Evolutionary conservation across 1,140 invertebrate genomes (phyloP).

Genomic region (Drosophila miranda): DNA sequence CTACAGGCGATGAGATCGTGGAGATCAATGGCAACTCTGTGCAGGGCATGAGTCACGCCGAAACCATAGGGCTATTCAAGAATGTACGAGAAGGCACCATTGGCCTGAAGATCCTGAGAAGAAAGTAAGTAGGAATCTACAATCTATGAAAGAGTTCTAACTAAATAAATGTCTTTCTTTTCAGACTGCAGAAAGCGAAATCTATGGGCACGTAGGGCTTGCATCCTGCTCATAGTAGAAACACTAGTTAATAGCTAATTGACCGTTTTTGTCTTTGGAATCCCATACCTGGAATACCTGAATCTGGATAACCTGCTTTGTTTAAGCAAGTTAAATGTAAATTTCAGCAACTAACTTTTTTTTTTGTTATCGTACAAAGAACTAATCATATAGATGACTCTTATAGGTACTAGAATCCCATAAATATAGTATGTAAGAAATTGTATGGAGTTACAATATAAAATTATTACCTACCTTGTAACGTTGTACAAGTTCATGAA

Average conservation of each 20-base stretch:
- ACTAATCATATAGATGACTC: slow-evolving; percentile 27
- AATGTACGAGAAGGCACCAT: slow-evolving; percentile 93
- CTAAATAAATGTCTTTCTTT: not conserved
- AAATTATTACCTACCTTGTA: slow-evolving; percentile 55
- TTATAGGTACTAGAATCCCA: slow-evolving; percentile 26
- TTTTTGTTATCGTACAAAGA: slow-evolving; percentile 56
- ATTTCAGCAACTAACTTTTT: slow-evolving; percentile 20
- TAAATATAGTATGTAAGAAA: slow-evolving; percentile 22
- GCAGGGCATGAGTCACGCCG: slow-evolving; percentile 92
- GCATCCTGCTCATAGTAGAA: not conserved
- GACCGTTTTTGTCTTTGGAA: slow-evolving; percentile 6
- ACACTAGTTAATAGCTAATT: not conserved
- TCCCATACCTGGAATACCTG: slow-evolving; percentile 21
- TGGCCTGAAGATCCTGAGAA: slow-evolving; percentile 90
- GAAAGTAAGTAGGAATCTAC: slow-evolving; percentile 83
- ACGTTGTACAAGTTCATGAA: slow-evolving; percentile 49
- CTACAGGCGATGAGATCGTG: slow-evolving; percentile 94
- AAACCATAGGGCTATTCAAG: slow-evolving; percentile 95
- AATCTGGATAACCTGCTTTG: slow-evolving; percentile 20
- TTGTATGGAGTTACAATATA: slow-evolving; percentile 52
- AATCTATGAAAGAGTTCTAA: too few relatives aligned
- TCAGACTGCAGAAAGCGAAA: slow-evolving; percentile 76
- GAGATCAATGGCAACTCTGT: slow-evolving; percentile 93
- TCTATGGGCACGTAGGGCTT: slow-evolving; percentile 72
- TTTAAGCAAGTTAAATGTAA: slow-evolving; percentile 29